Evolutionary conservation across 2,888 invertebrate species (phyloP).

Genomic region (Malthinus seriepunctatus): DNA sequence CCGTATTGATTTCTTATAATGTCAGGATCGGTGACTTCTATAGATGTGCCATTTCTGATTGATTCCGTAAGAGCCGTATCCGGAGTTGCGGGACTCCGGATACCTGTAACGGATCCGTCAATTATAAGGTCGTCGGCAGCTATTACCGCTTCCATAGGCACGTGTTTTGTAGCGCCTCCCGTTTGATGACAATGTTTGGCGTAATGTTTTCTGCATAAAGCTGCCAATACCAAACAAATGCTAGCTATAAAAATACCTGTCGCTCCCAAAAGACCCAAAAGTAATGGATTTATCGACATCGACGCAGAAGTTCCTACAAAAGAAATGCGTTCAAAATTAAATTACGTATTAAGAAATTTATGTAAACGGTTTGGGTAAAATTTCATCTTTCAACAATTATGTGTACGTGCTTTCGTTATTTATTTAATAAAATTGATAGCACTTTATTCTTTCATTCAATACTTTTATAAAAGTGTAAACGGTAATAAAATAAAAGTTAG

Average conservation of each 20-base stretch:
- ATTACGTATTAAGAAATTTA: neutral
- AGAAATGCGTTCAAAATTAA: conserved; percentile 8
- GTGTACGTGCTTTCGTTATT: neutral
- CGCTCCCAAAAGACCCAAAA: conserved; percentile 76
- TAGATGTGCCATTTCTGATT: conserved; percentile 57
- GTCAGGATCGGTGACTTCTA: conserved; percentile 81
- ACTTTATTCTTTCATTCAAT: conserved; percentile 2
- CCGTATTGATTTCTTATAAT: conserved; percentile 88
- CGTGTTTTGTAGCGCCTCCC: conserved; percentile 46
- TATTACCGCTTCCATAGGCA: conserved; percentile 54
- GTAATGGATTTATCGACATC: conserved; percentile 72
- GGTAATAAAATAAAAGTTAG: conserved; percentile 29
- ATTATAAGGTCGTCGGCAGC: conserved; percentile 51
- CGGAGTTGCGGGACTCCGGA: conserved; percentile 52
- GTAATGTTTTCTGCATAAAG: conserved; percentile 62
- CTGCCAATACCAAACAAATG: conserved; percentile 75
- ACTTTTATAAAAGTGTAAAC: conserved; percentile 17
- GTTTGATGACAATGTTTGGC: conserved; percentile 45
- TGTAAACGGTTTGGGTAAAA: neutral
- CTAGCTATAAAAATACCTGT: conserved; percentile 76
- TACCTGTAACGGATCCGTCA: conserved; percentile 50
- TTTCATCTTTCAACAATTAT: neutral
- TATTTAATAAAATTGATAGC: conserved; percentile 3
- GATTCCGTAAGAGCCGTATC: conserved; percentile 51
- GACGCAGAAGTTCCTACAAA: conserved; percentile 64